A percentile compares a stretch with the other conserved stretches of the same genome.
Evolutionary conservation across 1,140 invertebrate species (phyloP).

Genomic region (Trypoxylus dichotomus): DNA sequence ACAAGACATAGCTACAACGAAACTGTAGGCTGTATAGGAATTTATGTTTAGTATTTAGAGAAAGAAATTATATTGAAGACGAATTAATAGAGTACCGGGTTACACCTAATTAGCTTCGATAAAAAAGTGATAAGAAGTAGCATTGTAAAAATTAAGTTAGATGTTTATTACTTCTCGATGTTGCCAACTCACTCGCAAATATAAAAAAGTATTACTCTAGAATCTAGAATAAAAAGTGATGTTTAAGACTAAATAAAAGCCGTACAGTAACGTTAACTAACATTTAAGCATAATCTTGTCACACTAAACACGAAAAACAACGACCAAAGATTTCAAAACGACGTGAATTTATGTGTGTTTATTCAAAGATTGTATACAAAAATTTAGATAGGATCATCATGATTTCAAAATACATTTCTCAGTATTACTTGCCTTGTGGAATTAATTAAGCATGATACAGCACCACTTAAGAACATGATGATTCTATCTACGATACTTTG

Average conservation of each 20-base stretch:
- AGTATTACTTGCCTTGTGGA: too few species aligned
- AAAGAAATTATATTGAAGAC: neutral
- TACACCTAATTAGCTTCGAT: neutral
- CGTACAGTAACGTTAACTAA: neutral
- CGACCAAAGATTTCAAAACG: neutral
- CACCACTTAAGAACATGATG: too few species aligned
- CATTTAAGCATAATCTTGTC: neutral
- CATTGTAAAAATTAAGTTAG: too few species aligned
- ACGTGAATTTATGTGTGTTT: neutral
- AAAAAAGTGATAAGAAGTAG: neutral
- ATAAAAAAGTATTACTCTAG: too few species aligned
- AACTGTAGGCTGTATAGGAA: neutral
- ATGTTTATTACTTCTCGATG: too few species aligned
- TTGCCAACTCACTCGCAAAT: too few species aligned
- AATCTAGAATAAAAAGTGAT: too few species aligned
- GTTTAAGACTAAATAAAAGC: too few species aligned
- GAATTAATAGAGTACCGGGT: neutral
- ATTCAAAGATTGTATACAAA: neutral
- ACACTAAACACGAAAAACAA: neutral
- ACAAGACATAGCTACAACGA: neutral
- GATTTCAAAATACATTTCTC: too few species aligned
- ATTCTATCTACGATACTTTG: too few species aligned
- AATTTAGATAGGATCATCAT: too few species aligned
- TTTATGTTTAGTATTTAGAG: neutral
- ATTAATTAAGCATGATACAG: too few species aligned